A percentile compares a stretch with the other conserved stretches of the same genome.
phyloP scores from a whole-genome alignment of 2,888 invertebrate species.

The Sepioteuthis lessoniana region DNA sequence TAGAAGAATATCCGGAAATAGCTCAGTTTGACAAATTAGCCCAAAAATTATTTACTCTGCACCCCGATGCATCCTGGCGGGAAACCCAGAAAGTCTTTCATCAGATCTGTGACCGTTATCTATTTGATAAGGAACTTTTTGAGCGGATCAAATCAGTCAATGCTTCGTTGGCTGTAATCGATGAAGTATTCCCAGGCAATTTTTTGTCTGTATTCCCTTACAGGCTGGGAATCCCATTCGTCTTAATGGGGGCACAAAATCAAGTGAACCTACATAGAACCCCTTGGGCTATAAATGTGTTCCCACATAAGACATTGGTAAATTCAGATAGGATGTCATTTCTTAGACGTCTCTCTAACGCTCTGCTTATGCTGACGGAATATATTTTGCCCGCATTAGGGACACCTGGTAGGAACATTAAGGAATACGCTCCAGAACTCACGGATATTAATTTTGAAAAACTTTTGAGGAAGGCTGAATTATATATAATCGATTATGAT shows the following conservation, averaged over 20 bases:
- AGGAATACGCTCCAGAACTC: constrained; percentile 51
- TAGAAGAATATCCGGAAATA: background rate
- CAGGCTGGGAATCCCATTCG: constrained; percentile 8
- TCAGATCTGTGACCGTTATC: background rate
- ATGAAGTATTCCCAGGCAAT: background rate
- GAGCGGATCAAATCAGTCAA: background rate
- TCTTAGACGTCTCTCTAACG: background rate
- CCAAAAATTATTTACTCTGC: background rate
- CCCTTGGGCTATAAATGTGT: background rate
- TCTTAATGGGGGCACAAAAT: background rate
- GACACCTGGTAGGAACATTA: background rate
- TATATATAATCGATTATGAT: constrained; percentile 53
- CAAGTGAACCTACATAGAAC: background rate
- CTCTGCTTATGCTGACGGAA: background rate
- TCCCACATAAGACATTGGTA: background rate
- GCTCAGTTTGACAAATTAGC: background rate
- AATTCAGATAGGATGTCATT: background rate
- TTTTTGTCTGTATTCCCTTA: constrained; percentile 24
- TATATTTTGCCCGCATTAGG: background rate
- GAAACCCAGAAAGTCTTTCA: background rate
- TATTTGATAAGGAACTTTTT: background rate
- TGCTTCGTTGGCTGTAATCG: constrained; percentile 35
- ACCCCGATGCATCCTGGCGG: background rate
- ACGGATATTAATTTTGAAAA: constrained; percentile 43
- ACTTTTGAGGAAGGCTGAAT: constrained; percentile 50